Evolutionary conservation across 2,797 vertebrate genomes (phyloP).

Genomic region (Caiman crocodilus): DNA sequence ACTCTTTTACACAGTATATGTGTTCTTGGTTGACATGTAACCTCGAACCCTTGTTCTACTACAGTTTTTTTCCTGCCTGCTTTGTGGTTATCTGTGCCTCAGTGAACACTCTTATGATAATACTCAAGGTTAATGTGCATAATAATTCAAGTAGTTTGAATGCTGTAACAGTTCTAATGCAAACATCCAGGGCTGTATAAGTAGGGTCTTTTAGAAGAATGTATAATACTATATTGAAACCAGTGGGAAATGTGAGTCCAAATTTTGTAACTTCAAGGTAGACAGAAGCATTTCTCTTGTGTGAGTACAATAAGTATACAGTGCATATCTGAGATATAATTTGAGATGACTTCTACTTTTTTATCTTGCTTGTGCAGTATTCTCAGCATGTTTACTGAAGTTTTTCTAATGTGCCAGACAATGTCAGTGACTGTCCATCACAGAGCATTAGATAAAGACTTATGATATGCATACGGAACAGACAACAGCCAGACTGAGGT

Average conservation of each 20-base stretch:
- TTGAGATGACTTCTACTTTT: slow-evolving; percentile 18
- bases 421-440: neutral
- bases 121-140: slow-evolving; percentile 73
- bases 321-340: neutral
- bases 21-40: slow-evolving; percentile 42
- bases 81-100: slow-evolving; percentile 70
- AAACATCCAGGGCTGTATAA: slow-evolving; percentile 41
- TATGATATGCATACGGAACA: neutral
- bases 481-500: neutral
- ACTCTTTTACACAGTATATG: slow-evolving; percentile 20
- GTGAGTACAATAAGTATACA: neutral
- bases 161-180: slow-evolving; percentile 52
- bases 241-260: neutral
- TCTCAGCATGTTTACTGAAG: neutral
- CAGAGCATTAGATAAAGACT: neutral
- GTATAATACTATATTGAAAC: neutral
- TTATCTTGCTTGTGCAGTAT: neutral
- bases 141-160: slow-evolving; percentile 61
- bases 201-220: neutral
- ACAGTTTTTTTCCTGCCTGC: slow-evolving; percentile 18
- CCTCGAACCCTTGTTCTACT: slow-evolving; percentile 68
- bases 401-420: neutral
- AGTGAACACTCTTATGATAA: slow-evolving; percentile 63
- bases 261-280: neutral
- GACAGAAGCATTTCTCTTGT: neutral